phyloP scores from a whole-genome alignment of 1,140 invertebrate species.

The Nasonia vitripennis region DNA sequence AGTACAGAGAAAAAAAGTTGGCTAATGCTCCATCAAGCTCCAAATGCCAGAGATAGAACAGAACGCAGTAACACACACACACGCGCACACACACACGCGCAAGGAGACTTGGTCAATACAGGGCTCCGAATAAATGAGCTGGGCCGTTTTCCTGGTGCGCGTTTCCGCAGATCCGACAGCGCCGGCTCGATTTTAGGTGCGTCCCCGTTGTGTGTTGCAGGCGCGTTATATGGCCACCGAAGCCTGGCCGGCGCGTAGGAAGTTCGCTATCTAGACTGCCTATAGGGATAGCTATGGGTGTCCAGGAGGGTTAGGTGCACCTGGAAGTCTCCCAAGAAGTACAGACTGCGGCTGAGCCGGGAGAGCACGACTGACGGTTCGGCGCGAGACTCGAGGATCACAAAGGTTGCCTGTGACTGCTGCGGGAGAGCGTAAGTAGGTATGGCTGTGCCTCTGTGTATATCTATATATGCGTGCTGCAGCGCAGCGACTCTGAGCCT shows the following conservation, averaged over 20 bases:
- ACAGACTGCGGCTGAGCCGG: neutral
- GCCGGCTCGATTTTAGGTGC: constrained; percentile 25
- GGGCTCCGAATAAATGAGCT: neutral
- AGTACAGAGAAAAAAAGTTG: neutral
- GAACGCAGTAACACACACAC: neutral
- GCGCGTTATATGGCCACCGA: neutral
- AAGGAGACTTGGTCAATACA: neutral
- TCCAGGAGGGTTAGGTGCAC: neutral
- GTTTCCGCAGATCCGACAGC: neutral
- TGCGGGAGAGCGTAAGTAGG: neutral
- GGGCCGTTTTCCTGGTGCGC: neutral
- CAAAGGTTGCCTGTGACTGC: neutral
- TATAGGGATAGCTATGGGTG: neutral
- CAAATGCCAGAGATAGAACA: neutral
- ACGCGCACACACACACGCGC: no score
- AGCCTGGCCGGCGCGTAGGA: neutral
- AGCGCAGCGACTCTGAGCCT: neutral
- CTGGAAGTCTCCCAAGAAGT: neutral
- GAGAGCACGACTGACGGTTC: neutral
- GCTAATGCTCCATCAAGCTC: neutral
- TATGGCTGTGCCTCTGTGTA: neutral
- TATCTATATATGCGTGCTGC: neutral
- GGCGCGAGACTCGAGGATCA: neutral
- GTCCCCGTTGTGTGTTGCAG: neutral
- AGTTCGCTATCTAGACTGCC: neutral